Conservation (phyloP, 2,797 vertebrate genomes). For the Steatocranus sp. region DNA sequence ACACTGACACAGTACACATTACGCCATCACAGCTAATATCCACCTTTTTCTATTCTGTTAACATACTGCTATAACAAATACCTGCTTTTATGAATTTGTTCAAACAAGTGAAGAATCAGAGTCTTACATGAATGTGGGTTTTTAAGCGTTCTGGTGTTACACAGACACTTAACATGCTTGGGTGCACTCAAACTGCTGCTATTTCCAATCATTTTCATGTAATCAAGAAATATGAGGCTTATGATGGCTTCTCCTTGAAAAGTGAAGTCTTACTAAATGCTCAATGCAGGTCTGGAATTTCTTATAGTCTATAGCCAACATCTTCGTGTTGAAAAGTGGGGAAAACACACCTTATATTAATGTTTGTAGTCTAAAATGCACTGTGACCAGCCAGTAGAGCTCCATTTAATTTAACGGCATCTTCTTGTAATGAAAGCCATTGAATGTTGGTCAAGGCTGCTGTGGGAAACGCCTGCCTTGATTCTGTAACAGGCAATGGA, state of each 20-base stretch:
- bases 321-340: not conserved
- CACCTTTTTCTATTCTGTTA: not conserved
- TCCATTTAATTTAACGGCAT: not conserved
- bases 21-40: not conserved
- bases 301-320: not conserved
- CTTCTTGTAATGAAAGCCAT: not conserved
- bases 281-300: not conserved
- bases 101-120: not conserved
- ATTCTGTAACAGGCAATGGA: no score
- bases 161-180: not conserved
- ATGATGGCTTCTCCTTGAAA: not conserved
- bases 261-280: not conserved
- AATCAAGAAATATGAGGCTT: not conserved
- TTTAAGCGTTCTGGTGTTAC: not conserved
- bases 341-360: not conserved
- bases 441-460: not conserved
- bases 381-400: not conserved
- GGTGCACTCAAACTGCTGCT: not conserved
- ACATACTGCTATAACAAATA: not conserved
- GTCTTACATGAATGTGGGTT: not conserved
- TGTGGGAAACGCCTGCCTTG: not conserved
- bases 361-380: not conserved
- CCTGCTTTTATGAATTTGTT: not conserved
- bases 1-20: not conserved
- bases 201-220: not conserved